A percentile compares a stretch with the other conserved stretches of the same genome.
These are phyloP conservation scores for Drosophila watanabei DNA, from an alignment of 1,140 invertebrate species.

Conservation along the genomic window DNA sequence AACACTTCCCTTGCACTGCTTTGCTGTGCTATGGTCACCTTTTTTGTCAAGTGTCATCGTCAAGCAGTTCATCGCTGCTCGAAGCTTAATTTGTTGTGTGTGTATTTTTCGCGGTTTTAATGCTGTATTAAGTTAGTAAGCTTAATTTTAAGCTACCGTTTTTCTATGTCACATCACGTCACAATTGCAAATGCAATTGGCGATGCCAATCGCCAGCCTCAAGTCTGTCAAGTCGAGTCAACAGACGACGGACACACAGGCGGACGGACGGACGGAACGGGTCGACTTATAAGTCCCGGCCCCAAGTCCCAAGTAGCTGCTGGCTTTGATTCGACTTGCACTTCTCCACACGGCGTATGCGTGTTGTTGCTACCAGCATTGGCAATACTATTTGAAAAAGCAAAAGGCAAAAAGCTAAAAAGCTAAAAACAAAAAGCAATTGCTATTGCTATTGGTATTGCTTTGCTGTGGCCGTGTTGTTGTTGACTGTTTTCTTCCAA, in stretches of 20 bases:
- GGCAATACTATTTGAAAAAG: conserved; percentile 14
- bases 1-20: background rate
- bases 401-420: conserved; percentile 6
- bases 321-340: conserved; percentile 62
- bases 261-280: conserved; percentile 11
- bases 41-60: background rate
- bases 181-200: conserved; percentile 24
- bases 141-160: conserved; percentile 14
- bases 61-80: conserved; percentile 1
- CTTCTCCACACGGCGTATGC: conserved; percentile 63
- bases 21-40: background rate
- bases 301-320: conserved; percentile 31
- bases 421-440: background rate
- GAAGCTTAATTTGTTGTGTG: background rate
- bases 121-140: conserved; percentile 21
- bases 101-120: background rate
- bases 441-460: conserved; percentile 22
- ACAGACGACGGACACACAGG: background rate
- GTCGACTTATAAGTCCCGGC: conserved; percentile 48
- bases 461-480: conserved; percentile 59
- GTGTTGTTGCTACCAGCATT: conserved; percentile 25
- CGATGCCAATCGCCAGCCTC: conserved; percentile 39
- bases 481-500: conserved; percentile 66
- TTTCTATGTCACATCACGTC: conserved; percentile 30
- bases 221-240: conserved; percentile 35